A percentile compares a stretch with the other conserved stretches of the same genome.
phyloP scores from a whole-genome alignment of 2,888 invertebrate species.

The Ctenicera cuprea region DNA sequence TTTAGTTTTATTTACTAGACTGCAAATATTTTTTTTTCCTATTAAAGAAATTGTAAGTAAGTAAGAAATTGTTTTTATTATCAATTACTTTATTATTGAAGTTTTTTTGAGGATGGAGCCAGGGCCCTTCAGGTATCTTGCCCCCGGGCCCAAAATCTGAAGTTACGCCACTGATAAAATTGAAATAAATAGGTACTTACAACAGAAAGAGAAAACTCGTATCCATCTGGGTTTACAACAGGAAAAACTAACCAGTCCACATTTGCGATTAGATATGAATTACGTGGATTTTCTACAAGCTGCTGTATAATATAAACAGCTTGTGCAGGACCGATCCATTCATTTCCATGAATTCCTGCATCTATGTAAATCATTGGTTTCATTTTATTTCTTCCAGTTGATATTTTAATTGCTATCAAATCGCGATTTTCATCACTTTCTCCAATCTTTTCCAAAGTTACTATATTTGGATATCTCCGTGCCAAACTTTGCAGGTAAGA shows the following conservation, averaged over 20 bases:
- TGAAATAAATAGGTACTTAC: not conserved
- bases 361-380: conserved; percentile 79
- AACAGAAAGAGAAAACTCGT: conserved; percentile 69
- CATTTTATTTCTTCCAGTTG: conserved; percentile 73
- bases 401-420: conserved; percentile 79
- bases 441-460: conserved; percentile 76
- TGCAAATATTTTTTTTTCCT: too few species aligned
- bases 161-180: not conserved
- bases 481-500: not conserved
- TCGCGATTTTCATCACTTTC: conserved; percentile 76
- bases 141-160: too few species aligned
- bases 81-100: too few species aligned
- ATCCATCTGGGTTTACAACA: conserved; percentile 84
- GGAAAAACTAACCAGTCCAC: conserved; percentile 82
- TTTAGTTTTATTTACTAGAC: too few species aligned
- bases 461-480: conserved; percentile 66
- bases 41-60: too few species aligned
- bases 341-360: conserved; percentile 79
- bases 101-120: too few species aligned
- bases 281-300: conserved; percentile 76
- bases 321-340: conserved; percentile 81
- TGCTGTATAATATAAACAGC: conserved; percentile 81
- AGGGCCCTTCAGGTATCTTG: too few species aligned
- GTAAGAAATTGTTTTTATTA: too few species aligned
- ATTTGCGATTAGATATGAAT: conserved; percentile 75